Evolutionary conservation across 2,797 vertebrate genomes (phyloP).

Genomic region (Oreortyx pictus): DNA sequence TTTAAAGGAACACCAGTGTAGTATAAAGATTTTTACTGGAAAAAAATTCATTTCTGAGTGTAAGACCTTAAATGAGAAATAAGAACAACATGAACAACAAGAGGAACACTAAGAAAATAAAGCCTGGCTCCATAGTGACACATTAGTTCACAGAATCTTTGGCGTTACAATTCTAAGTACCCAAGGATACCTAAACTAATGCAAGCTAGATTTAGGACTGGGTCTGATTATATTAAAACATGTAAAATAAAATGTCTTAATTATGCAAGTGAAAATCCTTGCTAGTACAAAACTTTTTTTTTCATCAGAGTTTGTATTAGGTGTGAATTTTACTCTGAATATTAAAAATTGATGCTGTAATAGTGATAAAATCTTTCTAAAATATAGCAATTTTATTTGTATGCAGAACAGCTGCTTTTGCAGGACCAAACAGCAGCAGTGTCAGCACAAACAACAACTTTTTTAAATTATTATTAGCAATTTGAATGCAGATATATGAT

Average conservation of each 20-base stretch:
- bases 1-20: background rate
- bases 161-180: background rate
- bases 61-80: background rate
- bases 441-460: constrained; percentile 25
- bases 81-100: background rate
- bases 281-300: background rate
- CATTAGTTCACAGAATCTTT: background rate
- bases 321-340: background rate
- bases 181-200: background rate
- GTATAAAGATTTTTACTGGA: background rate
- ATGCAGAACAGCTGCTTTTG: constrained; percentile 53
- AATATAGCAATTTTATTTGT: constrained; percentile 29
- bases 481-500: constrained; percentile 66
- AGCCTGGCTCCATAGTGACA: background rate
- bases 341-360: background rate
- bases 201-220: background rate
- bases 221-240: background rate
- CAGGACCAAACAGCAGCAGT: background rate
- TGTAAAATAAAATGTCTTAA: background rate
- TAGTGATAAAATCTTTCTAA: background rate
- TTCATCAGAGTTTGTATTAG: background rate
- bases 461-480: constrained; percentile 65
- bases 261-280: background rate
- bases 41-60: background rate
- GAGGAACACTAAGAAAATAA: background rate